phyloP scores from a whole-genome alignment of 1,140 invertebrate genomes.

The Drosophila melanica region DNA sequence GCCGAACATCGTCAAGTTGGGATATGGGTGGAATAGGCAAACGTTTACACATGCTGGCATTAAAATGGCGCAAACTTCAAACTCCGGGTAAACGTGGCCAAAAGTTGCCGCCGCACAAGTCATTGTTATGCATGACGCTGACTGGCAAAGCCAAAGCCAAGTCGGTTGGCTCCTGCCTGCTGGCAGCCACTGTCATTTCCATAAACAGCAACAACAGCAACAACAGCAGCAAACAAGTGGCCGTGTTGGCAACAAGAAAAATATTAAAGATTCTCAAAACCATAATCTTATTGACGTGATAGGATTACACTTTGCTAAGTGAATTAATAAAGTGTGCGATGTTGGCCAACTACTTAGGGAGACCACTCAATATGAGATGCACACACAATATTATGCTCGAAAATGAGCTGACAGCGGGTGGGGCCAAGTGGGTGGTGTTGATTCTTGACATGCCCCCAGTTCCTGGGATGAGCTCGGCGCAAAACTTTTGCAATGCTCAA shows the following conservation, averaged over 20 bases:
- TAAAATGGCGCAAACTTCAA: constrained; percentile 66
- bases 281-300: constrained; percentile 84
- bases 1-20: constrained; percentile 48
- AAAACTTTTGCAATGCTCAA: constrained; percentile 64
- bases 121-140: constrained; percentile 79
- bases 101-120: constrained; percentile 51
- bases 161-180: constrained; percentile 2
- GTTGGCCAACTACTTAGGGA: constrained; percentile 64
- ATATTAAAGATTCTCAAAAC: constrained; percentile 82
- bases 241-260: constrained; percentile 53
- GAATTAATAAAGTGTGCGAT: constrained; percentile 78
- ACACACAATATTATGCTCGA: constrained; percentile 78
- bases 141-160: constrained; percentile 65
- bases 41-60: constrained; percentile 61
- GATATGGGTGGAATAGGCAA: constrained; percentile 43
- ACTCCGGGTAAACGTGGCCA: constrained; percentile 26
- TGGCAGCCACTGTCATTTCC: constrained; percentile 60
- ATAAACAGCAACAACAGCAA: constrained; percentile 70
- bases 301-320: constrained; percentile 84
- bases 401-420: constrained; percentile 46
- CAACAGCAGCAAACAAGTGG: constrained; percentile 35
- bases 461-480: constrained; percentile 54
- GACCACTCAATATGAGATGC: constrained; percentile 75
- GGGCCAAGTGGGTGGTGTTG: constrained; percentile 41
- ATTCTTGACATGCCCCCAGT: constrained; percentile 60